Evolutionary conservation across 2,888 invertebrate species (phyloP), one percentile per base, ranked within the genome.

Genomic region (Branchellion lobata): DNA sequence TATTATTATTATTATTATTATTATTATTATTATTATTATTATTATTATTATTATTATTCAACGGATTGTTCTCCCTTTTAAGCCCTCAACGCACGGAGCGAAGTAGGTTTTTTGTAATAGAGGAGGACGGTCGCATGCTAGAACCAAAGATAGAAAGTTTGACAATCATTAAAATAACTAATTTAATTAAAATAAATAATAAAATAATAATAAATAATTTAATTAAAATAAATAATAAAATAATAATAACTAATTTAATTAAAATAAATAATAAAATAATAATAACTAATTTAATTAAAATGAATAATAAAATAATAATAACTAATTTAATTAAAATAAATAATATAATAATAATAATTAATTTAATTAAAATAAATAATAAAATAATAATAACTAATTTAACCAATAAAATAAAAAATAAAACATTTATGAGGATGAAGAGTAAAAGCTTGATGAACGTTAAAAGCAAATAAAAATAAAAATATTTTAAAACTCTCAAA

Each of bases 11-110:
- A 8, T 40, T 0, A 27, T 40, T 74, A 61, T 68, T 76, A 61
- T 76, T 76, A 57, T 76, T 34, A 74, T 24, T n/a, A 47, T 36
- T 74, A 78, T 40, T 33, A 51, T 36, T 29, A 34, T 34, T 31
- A 18, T 3, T 18, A 40, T 29, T 69, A 78, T 8, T 40, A 36
- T 74, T 24, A 40, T 24, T 74, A 47, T 18, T 8, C 24, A n/a
- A n/a, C n/a, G n/a, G n/a, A n/a, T n/a, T n/a, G n/a, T n/a, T n/a
- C n/a, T n/a, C n/a, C n/a, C n/a, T n/a, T n/a, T n/a, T n/a, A n/a
- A n/a, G n/a, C n/a, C n/a, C n/a, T n/a, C n/a, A n/a, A n/a, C n/a
- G n/a, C n/a, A n/a, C 87, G 94, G 92, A 83, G 92, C 91, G 78
- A 99, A n/a, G n/a, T n/a, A n/a, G n/a, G n/a, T n/a, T n/a, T n/a